Evolutionary conservation across 2,113 vertebrate genomes (phyloP).

Genomic region (Microcebus ravelobensis): DNA sequence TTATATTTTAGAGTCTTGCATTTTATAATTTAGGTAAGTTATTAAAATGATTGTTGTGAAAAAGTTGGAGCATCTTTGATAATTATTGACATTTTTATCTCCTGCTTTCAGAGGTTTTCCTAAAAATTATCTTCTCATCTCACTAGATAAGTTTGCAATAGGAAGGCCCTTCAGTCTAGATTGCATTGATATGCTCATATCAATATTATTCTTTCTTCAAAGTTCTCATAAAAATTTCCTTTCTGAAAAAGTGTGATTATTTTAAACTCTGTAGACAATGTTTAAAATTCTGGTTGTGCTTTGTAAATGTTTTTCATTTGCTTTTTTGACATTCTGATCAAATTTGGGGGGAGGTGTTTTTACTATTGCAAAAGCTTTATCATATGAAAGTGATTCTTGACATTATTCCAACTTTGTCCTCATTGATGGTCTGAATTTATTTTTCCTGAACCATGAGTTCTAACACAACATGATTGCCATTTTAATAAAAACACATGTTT

Average conservation of each 20-base stretch:
- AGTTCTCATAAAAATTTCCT: slow-evolving; percentile 33
- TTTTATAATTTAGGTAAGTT: slow-evolving; percentile 36
- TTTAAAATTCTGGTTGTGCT: not conserved
- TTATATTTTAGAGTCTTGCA: not conserved
- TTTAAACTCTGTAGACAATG: not conserved
- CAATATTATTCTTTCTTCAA: slow-evolving; percentile 1
- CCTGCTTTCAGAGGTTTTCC: slow-evolving; percentile 3
- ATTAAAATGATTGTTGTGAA: slow-evolving; percentile 20
- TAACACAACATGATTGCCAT: not conserved
- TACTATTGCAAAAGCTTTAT: slow-evolving; percentile 22
- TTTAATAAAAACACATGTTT: not conserved
- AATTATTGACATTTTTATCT: slow-evolving; percentile 22
- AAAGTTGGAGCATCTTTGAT: not conserved
- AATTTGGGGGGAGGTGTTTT: not conserved
- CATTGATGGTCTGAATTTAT: not conserved
- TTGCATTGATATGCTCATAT: not conserved
- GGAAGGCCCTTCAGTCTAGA: not conserved
- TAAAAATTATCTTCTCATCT: slow-evolving; percentile 43
- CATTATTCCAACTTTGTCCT: not conserved
- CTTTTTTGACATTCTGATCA: not conserved
- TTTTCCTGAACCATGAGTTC: not conserved
- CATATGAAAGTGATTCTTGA: slow-evolving; percentile 27
- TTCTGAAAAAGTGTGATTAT: slow-evolving; percentile 2
- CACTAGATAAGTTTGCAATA: not conserved
- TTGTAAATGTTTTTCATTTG: not conserved